A percentile compares a stretch with the other conserved stretches of the same genome.
These are phyloP conservation scores for Microcebus murinus DNA, from an alignment of 2,113 vertebrate species.

Conservation along the genomic window DNA sequence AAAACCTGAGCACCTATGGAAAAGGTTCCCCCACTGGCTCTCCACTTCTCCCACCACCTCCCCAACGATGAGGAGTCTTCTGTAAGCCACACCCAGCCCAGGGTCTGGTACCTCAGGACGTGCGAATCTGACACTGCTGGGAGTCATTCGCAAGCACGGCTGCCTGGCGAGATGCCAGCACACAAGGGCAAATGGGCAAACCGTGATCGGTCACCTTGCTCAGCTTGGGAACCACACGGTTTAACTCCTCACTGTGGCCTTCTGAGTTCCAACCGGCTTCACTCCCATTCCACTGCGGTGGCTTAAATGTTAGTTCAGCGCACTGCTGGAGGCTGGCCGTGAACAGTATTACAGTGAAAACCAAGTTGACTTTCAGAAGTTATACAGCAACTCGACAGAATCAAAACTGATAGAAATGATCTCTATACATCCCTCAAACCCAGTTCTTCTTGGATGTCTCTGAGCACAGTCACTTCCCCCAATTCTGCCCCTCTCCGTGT, in stretches of 20 bases:
- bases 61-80: background rate
- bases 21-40: background rate
- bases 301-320: background rate
- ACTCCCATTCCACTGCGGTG: background rate
- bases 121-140: background rate
- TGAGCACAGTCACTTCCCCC: background rate
- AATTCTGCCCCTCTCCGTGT: background rate
- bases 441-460: background rate
- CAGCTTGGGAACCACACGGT: background rate
- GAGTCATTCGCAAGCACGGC: background rate
- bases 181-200: background rate
- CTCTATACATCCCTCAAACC: background rate
- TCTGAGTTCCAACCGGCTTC: background rate
- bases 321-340: background rate
- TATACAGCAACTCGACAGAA: background rate
- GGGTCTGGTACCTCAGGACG: background rate
- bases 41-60: background rate
- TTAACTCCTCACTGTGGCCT: background rate
- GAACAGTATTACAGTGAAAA: background rate
- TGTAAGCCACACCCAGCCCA: background rate
- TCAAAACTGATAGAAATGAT: background rate
- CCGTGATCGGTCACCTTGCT: background rate
- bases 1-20: background rate
- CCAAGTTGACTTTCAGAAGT: background rate
- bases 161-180: background rate